Conservation (phyloP, 2,113 vertebrate genomes). For the Ceratotherium simum region DNA sequence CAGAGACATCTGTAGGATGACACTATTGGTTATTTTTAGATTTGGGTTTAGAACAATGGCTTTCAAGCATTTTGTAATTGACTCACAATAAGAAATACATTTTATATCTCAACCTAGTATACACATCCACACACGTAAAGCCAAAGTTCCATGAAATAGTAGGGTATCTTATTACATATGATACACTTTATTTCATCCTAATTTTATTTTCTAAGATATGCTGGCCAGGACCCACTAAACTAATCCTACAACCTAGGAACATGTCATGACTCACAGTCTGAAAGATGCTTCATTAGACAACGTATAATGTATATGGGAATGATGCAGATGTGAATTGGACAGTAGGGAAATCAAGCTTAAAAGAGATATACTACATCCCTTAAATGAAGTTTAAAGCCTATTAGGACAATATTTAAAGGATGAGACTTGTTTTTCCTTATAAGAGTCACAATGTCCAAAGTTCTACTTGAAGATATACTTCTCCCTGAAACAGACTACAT, state of each 20-base stretch:
- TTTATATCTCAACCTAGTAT: background rate
- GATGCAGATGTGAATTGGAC: background rate
- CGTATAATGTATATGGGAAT: background rate
- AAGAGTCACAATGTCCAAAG: background rate
- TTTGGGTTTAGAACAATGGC: background rate
- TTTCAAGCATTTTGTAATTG: background rate
- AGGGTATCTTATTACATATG: background rate
- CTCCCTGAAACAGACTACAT: background rate
- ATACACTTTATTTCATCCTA: background rate
- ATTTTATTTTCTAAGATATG: slow-evolving; percentile 26
- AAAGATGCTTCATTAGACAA: background rate
- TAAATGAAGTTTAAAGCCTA: background rate
- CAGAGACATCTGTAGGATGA: background rate
- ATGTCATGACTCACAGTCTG: background rate
- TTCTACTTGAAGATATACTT: background rate
- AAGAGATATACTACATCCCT: background rate
- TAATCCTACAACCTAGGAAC: background rate
- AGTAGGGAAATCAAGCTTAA: background rate
- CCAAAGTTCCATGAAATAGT: background rate
- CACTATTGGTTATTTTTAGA: background rate
- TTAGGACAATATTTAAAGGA: background rate
- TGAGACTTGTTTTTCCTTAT: background rate
- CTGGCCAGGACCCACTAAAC: background rate
- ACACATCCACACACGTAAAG: background rate
- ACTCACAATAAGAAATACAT: background rate